A percentile compares a stretch with the other conserved stretches of the same genome.
Evolutionary conservation across 2,888 invertebrate genomes (phyloP).

Genomic region (Ferrisia virgata): DNA sequence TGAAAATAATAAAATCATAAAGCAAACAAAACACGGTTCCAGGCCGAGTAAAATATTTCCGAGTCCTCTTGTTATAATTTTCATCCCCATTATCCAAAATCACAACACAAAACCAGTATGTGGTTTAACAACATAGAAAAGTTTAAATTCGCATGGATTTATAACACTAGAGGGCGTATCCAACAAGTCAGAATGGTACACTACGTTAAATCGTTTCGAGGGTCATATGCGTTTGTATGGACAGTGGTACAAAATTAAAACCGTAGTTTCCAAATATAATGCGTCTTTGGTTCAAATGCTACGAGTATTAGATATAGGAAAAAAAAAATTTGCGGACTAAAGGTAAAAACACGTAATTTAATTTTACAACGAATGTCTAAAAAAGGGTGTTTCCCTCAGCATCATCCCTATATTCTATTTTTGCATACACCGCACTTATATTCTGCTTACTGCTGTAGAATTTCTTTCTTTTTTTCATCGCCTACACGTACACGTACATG

Average conservation of each 20-base stretch:
- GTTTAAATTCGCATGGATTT: constrained; percentile 11
- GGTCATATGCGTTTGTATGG: constrained; percentile 6
- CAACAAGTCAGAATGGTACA: constrained; percentile 20
- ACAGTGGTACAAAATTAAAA: constrained; percentile 16
- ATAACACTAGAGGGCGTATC: constrained; percentile 6
- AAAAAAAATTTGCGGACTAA: not conserved
- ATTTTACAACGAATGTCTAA: not conserved
- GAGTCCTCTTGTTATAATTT: constrained; percentile 14
- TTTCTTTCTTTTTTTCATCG: not conserved
- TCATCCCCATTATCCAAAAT: constrained; percentile 16
- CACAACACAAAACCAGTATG: constrained; percentile 20
- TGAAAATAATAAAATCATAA: constrained; percentile 24
- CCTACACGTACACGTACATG: no score
- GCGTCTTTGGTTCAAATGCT: not conserved
- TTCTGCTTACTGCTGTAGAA: not conserved
- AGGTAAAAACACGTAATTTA: constrained; percentile 17
- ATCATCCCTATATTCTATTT: not conserved
- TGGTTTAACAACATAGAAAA: constrained; percentile 20
- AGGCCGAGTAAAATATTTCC: constrained; percentile 20
- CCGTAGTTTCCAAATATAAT: constrained; percentile 21
- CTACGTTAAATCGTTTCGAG: constrained; percentile 2
- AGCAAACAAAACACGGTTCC: constrained; percentile 26
- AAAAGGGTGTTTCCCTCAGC: constrained; percentile 5
- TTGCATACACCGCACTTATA: not conserved
- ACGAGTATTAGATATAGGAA: not conserved